These are phyloP conservation scores for Euclidia mi DNA, from an alignment of 2,888 invertebrate species.

Conservation along the genomic window DNA sequence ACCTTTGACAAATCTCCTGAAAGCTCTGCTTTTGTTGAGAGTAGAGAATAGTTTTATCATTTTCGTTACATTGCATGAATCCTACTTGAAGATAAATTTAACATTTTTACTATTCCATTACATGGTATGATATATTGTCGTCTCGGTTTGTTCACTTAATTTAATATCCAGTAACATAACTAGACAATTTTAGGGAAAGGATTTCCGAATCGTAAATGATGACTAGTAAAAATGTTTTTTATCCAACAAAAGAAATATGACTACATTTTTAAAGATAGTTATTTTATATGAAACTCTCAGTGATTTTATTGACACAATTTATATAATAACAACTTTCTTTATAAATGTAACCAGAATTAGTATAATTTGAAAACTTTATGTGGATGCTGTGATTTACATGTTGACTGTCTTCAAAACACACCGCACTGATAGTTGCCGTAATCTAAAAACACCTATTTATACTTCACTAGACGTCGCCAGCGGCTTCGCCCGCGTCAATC, in stretches of 20 bases:
- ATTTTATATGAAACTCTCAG: background rate
- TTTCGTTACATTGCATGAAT: constrained; percentile 39
- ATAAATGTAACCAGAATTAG: constrained; percentile 37
- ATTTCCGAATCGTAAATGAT: background rate
- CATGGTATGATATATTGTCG: background rate
- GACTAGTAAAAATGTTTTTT: constrained; percentile 51
- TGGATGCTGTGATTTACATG: constrained; percentile 28
- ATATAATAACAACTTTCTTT: constrained; percentile 25
- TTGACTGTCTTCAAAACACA: constrained; percentile 35
- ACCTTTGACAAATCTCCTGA: constrained; percentile 55
- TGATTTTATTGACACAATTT: constrained; percentile 9
- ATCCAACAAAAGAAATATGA: constrained; percentile 9
- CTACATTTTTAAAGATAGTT: constrained; percentile 4
- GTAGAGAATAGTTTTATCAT: constrained; percentile 60
- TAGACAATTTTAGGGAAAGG: background rate
- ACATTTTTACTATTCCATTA: constrained; percentile 39
- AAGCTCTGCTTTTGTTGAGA: constrained; percentile 69
- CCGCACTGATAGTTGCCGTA: too few species aligned
- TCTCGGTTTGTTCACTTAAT: background rate
- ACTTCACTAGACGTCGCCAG: too few species aligned
- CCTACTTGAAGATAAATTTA: constrained; percentile 27
- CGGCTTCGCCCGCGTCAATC: too few species aligned
- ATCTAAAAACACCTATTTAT: background rate
- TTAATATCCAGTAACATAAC: background rate
- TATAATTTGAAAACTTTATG: constrained; percentile 33